These are phyloP conservation scores for Caenorhabditis sulstoni DNA, from an alignment of 2,888 invertebrate genomes.

Conservation along the genomic window DNA sequence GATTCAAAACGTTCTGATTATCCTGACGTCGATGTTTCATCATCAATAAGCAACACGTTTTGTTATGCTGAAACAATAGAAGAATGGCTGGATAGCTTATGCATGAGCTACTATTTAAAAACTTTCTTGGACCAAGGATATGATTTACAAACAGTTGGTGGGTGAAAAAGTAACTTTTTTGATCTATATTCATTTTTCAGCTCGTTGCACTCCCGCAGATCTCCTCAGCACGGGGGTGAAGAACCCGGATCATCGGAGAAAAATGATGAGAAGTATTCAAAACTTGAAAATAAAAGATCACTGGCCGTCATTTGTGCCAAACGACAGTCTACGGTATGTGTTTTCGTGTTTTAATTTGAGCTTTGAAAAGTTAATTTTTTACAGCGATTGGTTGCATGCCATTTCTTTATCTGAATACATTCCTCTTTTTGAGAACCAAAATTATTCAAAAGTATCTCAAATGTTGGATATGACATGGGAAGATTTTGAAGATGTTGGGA, in stretches of 20 bases:
- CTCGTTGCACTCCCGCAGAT: constrained; percentile 98
- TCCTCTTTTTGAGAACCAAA: constrained; percentile 90
- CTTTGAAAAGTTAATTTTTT: constrained; percentile 16
- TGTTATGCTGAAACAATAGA: constrained; percentile 93
- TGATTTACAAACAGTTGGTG: constrained; percentile 92
- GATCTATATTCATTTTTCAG: constrained; percentile 79
- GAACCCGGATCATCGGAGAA: constrained; percentile 96
- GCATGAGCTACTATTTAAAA: constrained; percentile 94
- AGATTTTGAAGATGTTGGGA: constrained; percentile 94
- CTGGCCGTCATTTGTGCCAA: constrained; percentile 68
- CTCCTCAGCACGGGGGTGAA: constrained; percentile 88
- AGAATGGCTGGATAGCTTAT: constrained; percentile 93
- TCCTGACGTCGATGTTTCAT: constrained; percentile 82
- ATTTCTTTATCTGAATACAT: constrained; percentile 94
- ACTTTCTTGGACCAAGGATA: constrained; percentile 94
- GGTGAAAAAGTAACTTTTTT: not conserved
- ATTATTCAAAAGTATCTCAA: too few species aligned
- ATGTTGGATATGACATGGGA: constrained; percentile 96
- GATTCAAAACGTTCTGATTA: too few species aligned
- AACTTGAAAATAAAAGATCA: constrained; percentile 71
- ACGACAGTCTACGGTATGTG: constrained; percentile 64
- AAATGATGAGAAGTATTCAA: constrained; percentile 95
- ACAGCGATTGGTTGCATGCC: constrained; percentile 90
- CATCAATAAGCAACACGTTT: constrained; percentile 85
- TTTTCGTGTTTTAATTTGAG: not conserved